phyloP scores from a whole-genome alignment of 1,140 invertebrate species.

The Rhizoglyphus robini region DNA sequence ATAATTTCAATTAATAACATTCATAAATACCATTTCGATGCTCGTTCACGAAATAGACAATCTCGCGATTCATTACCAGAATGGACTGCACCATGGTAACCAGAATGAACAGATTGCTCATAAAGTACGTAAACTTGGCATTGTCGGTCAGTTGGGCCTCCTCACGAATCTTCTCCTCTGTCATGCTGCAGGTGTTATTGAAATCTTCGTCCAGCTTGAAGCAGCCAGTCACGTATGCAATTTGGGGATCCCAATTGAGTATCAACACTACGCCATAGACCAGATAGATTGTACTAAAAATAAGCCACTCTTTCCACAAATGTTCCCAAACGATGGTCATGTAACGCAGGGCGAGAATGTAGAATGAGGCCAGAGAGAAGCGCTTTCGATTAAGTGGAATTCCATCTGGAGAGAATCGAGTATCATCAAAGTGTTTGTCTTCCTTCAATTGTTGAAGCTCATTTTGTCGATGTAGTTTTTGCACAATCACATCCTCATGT shows the following conservation, averaged over 20 bases:
- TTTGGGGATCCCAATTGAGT: not conserved
- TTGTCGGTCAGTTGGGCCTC: not conserved
- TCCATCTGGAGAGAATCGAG: not conserved
- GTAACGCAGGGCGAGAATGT: not conserved
- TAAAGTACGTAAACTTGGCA: not conserved
- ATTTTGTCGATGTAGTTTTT: not conserved
- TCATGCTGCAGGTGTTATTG: not conserved
- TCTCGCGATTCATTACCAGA: not conserved
- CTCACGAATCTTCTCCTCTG: too few species aligned
- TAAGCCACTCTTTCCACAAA: not conserved
- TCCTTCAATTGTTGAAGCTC: not conserved
- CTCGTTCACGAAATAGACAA: not conserved
- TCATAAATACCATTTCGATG: constrained; percentile 15
- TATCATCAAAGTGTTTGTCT: not conserved
- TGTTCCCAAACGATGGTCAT: not conserved
- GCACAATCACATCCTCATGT: not conserved
- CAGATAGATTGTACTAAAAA: not conserved
- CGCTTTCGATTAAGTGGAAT: not conserved
- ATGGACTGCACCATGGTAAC: not conserved
- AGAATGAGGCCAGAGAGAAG: not conserved
- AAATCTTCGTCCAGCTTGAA: not conserved
- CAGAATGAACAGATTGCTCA: not conserved
- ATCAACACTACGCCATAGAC: not conserved
- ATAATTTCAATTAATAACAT: not conserved
- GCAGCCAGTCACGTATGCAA: not conserved